Evolutionary conservation across 2,888 invertebrate species (phyloP).

Genomic region (Cotesia congregata): DNA sequence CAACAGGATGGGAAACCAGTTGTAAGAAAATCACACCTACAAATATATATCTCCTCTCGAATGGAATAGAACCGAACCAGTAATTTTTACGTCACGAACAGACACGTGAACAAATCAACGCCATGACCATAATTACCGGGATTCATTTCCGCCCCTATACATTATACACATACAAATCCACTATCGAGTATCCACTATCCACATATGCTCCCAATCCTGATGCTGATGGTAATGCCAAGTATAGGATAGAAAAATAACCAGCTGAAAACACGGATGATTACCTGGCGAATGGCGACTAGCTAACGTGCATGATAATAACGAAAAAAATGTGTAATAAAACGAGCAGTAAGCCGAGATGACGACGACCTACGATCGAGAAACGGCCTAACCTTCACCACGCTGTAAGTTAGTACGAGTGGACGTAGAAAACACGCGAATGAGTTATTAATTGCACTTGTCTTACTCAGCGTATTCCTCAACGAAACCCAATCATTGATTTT

Average conservation of each 20-base stretch:
- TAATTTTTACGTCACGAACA: conserved; percentile 16
- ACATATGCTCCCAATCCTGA: neutral
- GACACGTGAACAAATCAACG: conserved; percentile 23
- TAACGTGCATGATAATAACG: neutral
- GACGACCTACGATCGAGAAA: neutral
- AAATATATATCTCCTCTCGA: neutral
- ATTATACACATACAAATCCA: neutral
- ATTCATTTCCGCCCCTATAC: conserved; percentile 17
- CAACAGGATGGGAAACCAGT: conserved; percentile 24
- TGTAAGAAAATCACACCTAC: conserved; percentile 31
- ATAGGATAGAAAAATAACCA: neutral
- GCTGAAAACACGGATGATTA: neutral
- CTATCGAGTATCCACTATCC: neutral
- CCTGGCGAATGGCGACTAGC: neutral
- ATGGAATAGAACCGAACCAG: neutral
- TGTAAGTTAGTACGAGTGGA: neutral
- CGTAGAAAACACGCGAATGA: conserved; percentile 11
- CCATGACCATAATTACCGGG: conserved; percentile 12
- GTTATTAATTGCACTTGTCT: conserved; percentile 13
- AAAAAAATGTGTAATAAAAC: neutral
- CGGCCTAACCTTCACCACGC: conserved; percentile 3
- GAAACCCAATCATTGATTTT: conserved; percentile 15
- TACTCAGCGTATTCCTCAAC: conserved; percentile 11
- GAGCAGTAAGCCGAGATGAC: neutral
- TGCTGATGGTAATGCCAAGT: neutral